These are phyloP conservation scores for Gymnoscopelus braueri DNA, from an alignment of 2,797 vertebrate species.

Conservation along the genomic window DNA sequence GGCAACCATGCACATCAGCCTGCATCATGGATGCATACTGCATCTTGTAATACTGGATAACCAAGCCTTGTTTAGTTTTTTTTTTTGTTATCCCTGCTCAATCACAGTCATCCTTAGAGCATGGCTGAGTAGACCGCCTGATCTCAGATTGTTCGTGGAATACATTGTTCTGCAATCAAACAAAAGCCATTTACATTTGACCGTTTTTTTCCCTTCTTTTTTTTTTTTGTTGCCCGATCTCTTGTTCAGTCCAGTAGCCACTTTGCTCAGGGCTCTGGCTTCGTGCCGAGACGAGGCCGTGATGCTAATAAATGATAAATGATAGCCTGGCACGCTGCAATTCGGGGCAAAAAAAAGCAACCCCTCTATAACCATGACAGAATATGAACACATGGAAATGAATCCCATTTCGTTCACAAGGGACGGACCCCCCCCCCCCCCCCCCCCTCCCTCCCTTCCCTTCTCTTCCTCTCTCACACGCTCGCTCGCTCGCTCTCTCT, in stretches of 20 bases:
- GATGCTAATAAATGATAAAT: constrained; percentile 52
- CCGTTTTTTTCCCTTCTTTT: constrained; percentile 9
- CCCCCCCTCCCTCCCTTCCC: background rate
- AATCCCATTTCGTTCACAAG: constrained; percentile 78
- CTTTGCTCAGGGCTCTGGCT: constrained; percentile 46
- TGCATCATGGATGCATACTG: too few relatives aligned
- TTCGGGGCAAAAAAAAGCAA: constrained; percentile 36
- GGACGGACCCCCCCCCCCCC: constrained; percentile 40
- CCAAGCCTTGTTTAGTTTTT: constrained; percentile 7
- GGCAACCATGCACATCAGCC: too few relatives aligned
- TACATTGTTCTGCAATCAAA: constrained; percentile 51
- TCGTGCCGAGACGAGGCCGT: constrained; percentile 49
- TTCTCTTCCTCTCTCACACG: background rate
- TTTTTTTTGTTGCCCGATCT: background rate
- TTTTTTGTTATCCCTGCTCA: constrained; percentile 38
- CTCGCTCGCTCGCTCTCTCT: constrained; percentile 30
- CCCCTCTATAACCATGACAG: constrained; percentile 60
- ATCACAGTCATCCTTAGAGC: constrained; percentile 5
- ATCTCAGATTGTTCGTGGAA: constrained; percentile 61
- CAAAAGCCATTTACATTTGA: constrained; percentile 51
- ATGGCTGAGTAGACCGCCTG: constrained; percentile 48
- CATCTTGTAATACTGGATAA: background rate
- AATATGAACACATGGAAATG: constrained; percentile 83
- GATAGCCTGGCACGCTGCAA: constrained; percentile 65
- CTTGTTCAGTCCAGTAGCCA: constrained; percentile 45